Evolutionary conservation across 2,888 invertebrate genomes (phyloP).

Genomic region (Stictocephala bisonia): DNA sequence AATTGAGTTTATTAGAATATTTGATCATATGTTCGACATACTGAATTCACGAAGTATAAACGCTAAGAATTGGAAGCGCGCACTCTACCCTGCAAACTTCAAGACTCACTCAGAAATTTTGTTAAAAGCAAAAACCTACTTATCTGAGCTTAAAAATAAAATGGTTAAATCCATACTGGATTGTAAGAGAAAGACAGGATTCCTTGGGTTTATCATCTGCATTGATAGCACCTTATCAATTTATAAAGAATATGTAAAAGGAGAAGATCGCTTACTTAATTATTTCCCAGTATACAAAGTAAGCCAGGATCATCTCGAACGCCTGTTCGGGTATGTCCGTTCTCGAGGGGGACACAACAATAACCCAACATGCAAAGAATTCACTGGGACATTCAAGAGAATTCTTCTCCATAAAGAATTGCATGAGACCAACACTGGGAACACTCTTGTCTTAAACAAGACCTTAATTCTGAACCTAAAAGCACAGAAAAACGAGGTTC

Average conservation of each 20-base stretch:
- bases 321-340: background rate
- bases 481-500: no score
- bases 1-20: conserved; percentile 28
- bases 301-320: conserved; percentile 30
- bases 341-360: conserved; percentile 6
- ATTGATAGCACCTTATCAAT: conserved; percentile 21
- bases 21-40: conserved; percentile 44
- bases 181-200: conserved; percentile 26
- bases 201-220: conserved; percentile 23
- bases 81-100: background rate
- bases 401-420: no score
- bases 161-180: background rate
- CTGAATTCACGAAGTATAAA: conserved; percentile 35
- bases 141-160: background rate
- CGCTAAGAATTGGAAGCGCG: conserved; percentile 15
- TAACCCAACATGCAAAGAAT: no score
- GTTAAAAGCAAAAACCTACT: conserved; percentile 1
- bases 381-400: no score
- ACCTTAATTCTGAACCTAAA: no score
- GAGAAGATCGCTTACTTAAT: background rate
- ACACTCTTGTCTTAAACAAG: no score
- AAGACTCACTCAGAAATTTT: background rate
- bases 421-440: no score
- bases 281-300: conserved; percentile 26
- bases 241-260: conserved; percentile 15